Base-by-base conservation (phyloP, 2,888 invertebrate species). In the Smittia sp. region DNA sequence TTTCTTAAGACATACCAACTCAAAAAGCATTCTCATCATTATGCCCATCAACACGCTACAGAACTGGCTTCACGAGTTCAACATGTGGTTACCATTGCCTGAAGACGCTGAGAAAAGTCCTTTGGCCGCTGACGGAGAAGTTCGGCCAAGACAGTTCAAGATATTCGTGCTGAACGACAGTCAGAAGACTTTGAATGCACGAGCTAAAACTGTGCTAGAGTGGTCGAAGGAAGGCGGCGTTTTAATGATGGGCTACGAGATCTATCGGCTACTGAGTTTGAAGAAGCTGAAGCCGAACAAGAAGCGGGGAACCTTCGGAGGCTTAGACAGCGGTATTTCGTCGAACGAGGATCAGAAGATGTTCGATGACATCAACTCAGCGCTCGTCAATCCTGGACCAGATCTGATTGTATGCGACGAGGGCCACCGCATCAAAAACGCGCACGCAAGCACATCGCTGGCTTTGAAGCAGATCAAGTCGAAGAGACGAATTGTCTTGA, bases 31-130 rank as follows among this genome's bases (percentile, higher is more conserved):
- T 0, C 84, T 99, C 46, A 94, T 96, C 79, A 97, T 99, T 76
- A 98, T 98, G 88, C 99, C 99, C 7, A 97, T 99, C 75, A 99
- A 99, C 82, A 98, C 98, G 0, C 85, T 99, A 75, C 98, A 98
- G 82, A 98, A 98, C 84, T 98, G 98, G 98, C 84, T 90, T 77
- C 91, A 94, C 1, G 99, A 99, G 82, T 99, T 95, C 81, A 96
- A 98, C 80, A 93, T 94, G 90, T 99, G 98, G 98, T 84, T 96
- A 74, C 98, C 98, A 0, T 84, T 96, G 74, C 98, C 98, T 0
- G 82, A 87, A 38, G 90, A 90, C 74, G 85, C 88, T 0, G 77
- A 80, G 0, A 84, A 82, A 68, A 86, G 86, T 77, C 86, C 88
- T 0, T 77, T 88, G 39, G 80, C 85, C 7, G 84, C 85, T 0